Conservation (phyloP, 1,140 invertebrate genomes). For the Adelges cooleyi region DNA sequence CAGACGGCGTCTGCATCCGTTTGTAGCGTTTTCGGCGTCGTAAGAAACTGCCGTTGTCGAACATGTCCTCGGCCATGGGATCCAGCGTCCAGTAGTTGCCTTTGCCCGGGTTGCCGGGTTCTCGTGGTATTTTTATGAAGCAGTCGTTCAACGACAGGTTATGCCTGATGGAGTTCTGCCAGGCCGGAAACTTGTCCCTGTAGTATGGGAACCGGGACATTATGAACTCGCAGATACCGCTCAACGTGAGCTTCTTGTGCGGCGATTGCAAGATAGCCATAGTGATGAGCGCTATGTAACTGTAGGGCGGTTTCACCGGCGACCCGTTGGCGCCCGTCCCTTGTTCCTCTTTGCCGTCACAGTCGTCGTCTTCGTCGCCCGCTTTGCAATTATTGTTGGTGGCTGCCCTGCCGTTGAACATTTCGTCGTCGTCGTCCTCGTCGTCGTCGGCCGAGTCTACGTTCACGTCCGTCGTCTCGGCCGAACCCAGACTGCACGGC, state of each 20-base stretch:
- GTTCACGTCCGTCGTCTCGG: slow-evolving; percentile 35
- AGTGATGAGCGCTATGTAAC: slow-evolving; percentile 94
- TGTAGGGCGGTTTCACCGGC: slow-evolving; percentile 83
- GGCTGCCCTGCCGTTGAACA: neutral
- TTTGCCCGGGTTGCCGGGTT: slow-evolving; percentile 96
- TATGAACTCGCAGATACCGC: slow-evolving; percentile 98
- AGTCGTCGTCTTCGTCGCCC: neutral
- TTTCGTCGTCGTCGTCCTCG: slow-evolving; percentile 10
- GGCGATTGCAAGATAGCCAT: slow-evolving; percentile 97
- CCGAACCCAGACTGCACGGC: slow-evolving; percentile 28
- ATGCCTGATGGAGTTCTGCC: slow-evolving; percentile 95
- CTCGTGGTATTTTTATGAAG: slow-evolving; percentile 95
- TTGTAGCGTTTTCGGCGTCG: slow-evolving; percentile 91
- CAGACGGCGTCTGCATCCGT: slow-evolving; percentile 51
- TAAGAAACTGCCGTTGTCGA: slow-evolving; percentile 96
- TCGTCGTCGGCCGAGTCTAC: slow-evolving; percentile 35
- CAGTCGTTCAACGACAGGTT: slow-evolving; percentile 97
- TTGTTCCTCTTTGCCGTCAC: slow-evolving; percentile 29
- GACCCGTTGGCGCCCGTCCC: slow-evolving; percentile 26
- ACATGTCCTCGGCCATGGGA: slow-evolving; percentile 96
- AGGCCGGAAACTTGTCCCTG: slow-evolving; percentile 86
- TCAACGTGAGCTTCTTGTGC: slow-evolving; percentile 89
- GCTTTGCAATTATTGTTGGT: neutral
- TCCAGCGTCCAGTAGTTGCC: slow-evolving; percentile 99
- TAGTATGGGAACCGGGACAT: slow-evolving; percentile 97